Percentiles rank a stretch among this genome's conserved stretches.
These are phyloP conservation scores for Apteryx mantelli DNA, from an alignment of 2,113 vertebrate genomes.

Conservation along the genomic window DNA sequence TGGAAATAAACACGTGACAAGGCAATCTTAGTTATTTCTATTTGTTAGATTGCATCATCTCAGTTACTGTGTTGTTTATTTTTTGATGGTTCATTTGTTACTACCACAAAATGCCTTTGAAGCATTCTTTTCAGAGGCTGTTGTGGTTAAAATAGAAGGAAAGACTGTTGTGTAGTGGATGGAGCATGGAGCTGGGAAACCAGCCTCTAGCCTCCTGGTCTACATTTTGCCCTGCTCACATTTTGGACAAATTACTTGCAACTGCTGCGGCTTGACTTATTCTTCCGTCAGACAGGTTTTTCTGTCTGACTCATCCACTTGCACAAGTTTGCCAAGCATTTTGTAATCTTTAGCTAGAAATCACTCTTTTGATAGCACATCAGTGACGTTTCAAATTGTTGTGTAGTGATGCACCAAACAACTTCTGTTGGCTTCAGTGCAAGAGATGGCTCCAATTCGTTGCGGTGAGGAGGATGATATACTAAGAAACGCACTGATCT, in stretches of 20 bases:
- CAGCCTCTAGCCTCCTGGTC: background rate
- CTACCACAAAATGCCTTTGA: conserved; percentile 48
- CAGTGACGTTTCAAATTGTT: background rate
- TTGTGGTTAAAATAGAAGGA: conserved; percentile 14
- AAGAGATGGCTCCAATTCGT: background rate
- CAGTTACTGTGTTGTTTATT: conserved; percentile 29
- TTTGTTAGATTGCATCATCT: conserved; percentile 38
- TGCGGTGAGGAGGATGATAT: background rate
- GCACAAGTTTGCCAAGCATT: background rate
- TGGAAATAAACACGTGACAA: conserved; percentile 29
- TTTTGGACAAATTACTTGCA: conserved; percentile 60
- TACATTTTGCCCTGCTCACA: conserved; percentile 1
- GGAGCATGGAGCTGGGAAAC: background rate
- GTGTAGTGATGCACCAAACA: background rate
- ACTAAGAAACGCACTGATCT: background rate
- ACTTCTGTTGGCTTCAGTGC: background rate
- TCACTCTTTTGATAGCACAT: background rate
- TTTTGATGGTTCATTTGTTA: conserved; percentile 62
- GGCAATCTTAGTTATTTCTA: conserved; percentile 18
- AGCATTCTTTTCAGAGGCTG: background rate
- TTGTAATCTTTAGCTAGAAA: conserved; percentile 25
- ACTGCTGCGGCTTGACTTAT: conserved; percentile 39
- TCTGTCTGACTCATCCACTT: conserved; percentile 27
- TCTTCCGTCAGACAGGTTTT: conserved; percentile 36
- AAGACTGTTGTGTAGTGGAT: background rate